These are phyloP conservation scores for Latrodectus geometricus DNA, from an alignment of 1,140 invertebrate genomes.

Conservation along the genomic window DNA sequence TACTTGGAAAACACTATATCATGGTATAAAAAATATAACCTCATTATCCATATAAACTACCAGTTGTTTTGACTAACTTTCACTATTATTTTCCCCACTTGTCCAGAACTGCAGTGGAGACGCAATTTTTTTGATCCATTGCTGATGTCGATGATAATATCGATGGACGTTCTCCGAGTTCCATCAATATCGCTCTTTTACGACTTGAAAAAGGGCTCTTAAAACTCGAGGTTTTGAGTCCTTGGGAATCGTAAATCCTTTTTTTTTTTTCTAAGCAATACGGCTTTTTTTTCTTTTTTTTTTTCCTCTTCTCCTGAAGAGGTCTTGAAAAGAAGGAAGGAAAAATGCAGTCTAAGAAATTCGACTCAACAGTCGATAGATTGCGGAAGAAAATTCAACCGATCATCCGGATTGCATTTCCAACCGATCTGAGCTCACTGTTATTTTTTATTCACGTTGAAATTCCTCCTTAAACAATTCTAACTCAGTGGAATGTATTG, in stretches of 20 bases:
- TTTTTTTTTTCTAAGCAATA: background rate
- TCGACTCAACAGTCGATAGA: background rate
- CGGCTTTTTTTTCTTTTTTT: background rate
- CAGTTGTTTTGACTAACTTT: background rate
- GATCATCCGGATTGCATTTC: background rate
- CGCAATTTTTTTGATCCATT: background rate
- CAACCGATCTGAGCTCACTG: background rate
- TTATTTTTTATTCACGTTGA: background rate
- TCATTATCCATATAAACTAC: too few relatives aligned
- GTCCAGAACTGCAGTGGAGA: background rate
- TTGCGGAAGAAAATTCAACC: background rate
- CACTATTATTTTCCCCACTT: background rate
- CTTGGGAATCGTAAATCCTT: conserved; percentile 2
- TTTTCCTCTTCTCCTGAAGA: background rate
- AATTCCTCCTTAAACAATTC: background rate
- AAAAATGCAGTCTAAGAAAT: background rate
- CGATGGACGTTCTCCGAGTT: conserved; percentile 2
- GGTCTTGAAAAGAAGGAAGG: background rate
- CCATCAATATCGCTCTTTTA: conserved; percentile 13
- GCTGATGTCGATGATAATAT: conserved; percentile 7
- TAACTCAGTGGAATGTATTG: background rate
- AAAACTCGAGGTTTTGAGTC: conserved; percentile 14
- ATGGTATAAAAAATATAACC: too few relatives aligned
- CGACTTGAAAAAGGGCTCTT: conserved; percentile 5
- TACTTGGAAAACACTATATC: too few relatives aligned